phyloP scores from a whole-genome alignment of 2,113 vertebrate species.

The Psittacus erithacus region DNA sequence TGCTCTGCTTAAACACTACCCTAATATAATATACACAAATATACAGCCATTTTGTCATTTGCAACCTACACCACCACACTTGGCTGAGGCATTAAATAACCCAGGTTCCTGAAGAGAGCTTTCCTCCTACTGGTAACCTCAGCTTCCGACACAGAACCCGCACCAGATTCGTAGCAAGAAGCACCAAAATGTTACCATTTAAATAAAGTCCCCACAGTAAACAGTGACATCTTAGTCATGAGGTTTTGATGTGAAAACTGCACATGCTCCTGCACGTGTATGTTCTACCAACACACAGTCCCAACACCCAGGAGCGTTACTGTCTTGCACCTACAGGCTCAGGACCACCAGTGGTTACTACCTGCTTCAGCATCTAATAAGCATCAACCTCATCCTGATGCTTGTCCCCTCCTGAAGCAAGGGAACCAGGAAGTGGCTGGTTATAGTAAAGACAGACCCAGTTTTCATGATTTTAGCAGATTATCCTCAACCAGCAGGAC shows the following conservation, averaged over 20 bases:
- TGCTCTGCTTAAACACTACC: not conserved
- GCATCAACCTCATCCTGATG: not conserved
- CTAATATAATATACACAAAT: not conserved
- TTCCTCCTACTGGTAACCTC: not conserved
- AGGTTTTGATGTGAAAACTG: not conserved
- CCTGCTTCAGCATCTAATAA: not conserved
- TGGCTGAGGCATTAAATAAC: not conserved
- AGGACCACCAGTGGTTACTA: not conserved
- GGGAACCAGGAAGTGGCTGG: not conserved
- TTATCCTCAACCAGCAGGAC: not conserved
- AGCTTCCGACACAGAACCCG: not conserved
- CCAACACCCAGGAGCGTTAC: not conserved
- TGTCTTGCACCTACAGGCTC: too few species aligned
- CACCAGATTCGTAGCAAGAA: not conserved
- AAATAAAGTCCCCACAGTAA: not conserved
- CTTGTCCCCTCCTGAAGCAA: not conserved
- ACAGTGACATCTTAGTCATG: not conserved
- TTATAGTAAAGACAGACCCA: not conserved
- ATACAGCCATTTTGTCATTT: not conserved
- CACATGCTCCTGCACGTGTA: rapidly evolving
- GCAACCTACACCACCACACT: not conserved
- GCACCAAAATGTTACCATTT: not conserved
- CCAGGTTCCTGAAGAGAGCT: not conserved
- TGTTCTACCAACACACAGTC: not conserved
- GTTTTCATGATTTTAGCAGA: not conserved